Evolutionary conservation across 2,113 vertebrate species (phyloP), one percentile per base, ranked within the genome.

Genomic region (Carettochelys insculpta): DNA sequence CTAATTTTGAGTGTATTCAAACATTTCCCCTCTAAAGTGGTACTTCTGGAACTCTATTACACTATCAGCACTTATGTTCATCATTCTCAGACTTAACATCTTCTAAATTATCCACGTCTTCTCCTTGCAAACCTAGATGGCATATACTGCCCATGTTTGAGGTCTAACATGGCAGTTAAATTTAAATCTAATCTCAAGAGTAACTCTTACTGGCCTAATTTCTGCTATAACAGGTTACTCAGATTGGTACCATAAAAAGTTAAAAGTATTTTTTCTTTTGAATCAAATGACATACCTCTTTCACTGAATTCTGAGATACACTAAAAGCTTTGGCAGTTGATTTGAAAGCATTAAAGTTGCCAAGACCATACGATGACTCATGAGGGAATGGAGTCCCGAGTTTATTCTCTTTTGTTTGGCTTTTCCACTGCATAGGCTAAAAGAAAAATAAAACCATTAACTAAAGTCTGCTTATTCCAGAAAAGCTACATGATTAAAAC

Each of bases 381-480:
- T 93, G 95, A 95, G 95, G 47, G 93, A 98, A 97, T 2, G 47
- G 88, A 96, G 94, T 95, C 38, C 96, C 96, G 84, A 93, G 83
- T 94, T 98, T 98, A 91, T 97, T 98, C 93, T 98, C 97, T 94
- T 98, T 98, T 93, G 97, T 96, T 96, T 98, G 97, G 90, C 89
- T 97, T 97, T 98, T 98, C 97, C 97, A 97, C 17, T 98, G 97
- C 84, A 94, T 86, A 80, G 95, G 88, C 97, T 98, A 86, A 91
- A 97, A 14, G 95, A 87, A 93, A 93, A 94, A 11, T 92, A 14
- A 95, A 27, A 89, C 27, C 31, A 75, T 80, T 87, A 76, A 68
- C 6, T 65, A 92, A 2, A 4, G 3, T 91, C 75, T 86, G 4
- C 51, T 90, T 82, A 22, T 88, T 92, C 13, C 93, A 27, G 90